A percentile compares a stretch with the other conserved stretches of the same genome.
Evolutionary conservation across 1,140 invertebrate species (phyloP).

Genomic region (Macrosteles quadrilineatus): DNA sequence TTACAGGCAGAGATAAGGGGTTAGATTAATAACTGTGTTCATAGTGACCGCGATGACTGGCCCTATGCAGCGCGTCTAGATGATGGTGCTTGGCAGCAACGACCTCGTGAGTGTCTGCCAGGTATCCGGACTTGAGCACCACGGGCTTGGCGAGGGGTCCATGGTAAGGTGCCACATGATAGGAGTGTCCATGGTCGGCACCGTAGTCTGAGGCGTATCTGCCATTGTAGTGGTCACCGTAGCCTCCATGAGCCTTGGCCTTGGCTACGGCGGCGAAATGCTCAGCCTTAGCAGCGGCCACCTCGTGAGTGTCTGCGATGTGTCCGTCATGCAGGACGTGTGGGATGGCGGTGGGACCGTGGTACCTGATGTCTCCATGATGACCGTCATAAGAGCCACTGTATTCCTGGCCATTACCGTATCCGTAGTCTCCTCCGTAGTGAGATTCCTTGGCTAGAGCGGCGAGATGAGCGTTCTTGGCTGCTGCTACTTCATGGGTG

Average conservation of each 20-base stretch:
- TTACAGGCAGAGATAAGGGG: too few relatives aligned
- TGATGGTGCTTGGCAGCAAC: conserved; percentile 40
- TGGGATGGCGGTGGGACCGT: neutral
- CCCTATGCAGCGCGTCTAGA: conserved; percentile 13
- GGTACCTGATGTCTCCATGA: too few relatives aligned
- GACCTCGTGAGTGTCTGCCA: conserved; percentile 37
- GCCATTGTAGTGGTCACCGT: conserved; percentile 9
- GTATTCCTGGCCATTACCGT: neutral
- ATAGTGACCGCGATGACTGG: neutral
- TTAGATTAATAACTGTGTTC: neutral
- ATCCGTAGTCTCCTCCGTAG: neutral
- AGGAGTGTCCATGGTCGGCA: neutral
- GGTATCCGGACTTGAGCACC: conserved; percentile 28
- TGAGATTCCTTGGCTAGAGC: conserved; percentile 21
- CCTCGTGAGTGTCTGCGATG: conserved; percentile 36
- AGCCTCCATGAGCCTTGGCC: conserved; percentile 33
- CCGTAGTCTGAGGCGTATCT: neutral
- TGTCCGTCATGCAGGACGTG: conserved; percentile 8
- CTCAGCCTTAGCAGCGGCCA: conserved; percentile 40
- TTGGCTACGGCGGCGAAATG: conserved; percentile 32
- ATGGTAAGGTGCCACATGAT: conserved; percentile 20
- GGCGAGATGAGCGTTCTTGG: conserved; percentile 39
- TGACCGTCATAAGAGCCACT: neutral
- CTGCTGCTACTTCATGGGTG: conserved; percentile 37
- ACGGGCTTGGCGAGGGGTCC: conserved; percentile 27